Base-by-base conservation (phyloP, 1,140 invertebrate genomes). In the Drosophila oshimai region DNA sequence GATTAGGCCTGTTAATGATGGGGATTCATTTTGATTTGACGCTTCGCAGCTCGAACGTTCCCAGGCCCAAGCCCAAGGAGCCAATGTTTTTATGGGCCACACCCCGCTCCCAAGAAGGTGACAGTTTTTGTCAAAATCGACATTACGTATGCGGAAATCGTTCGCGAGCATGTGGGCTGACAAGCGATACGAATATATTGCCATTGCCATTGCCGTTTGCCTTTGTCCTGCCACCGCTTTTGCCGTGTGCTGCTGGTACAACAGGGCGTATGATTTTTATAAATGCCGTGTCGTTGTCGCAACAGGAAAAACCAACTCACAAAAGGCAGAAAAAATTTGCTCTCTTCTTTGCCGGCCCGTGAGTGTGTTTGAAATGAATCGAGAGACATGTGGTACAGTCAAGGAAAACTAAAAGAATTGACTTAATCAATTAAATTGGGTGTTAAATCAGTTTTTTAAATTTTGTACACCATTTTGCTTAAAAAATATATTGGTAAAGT, bases 201-300 rank as follows among this genome's bases (percentile, higher is more conserved):
- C 57, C 31, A 10, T 72, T 29, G 45, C 29, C 29, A 81, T 81
- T 80, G 77, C 53, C 29, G 10, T 54, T 20, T 70, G 45, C 45
- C 20, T 34, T 20, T 72, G 67, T 41, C 58, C 26, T 37, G 29
- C 17, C 31, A 39, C 29, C 47, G 29, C 44, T 51, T 49, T 42
- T 46, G 71, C 55, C 71, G 67, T 86, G 75, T 84, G 80, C 75
- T 84, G 80, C 75, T 80, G 65, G 71, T 84, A 84, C 80, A 86
- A 75, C 71, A 45, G 80, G 83, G 80, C 80, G 80, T 84, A 86
- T 75, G 80, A 84, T 84, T 84, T 84, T 86, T 84, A 86, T 84
- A 84, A 84, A 84, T 80, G 80, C 67, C 75, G 55, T 86, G 80
- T 86, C 71, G 80, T 58, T 73, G 71, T 64, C 68, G 80, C 77